Evolutionary conservation across 2,797 vertebrate genomes (phyloP).

Genomic region (Chelonia mydas): DNA sequence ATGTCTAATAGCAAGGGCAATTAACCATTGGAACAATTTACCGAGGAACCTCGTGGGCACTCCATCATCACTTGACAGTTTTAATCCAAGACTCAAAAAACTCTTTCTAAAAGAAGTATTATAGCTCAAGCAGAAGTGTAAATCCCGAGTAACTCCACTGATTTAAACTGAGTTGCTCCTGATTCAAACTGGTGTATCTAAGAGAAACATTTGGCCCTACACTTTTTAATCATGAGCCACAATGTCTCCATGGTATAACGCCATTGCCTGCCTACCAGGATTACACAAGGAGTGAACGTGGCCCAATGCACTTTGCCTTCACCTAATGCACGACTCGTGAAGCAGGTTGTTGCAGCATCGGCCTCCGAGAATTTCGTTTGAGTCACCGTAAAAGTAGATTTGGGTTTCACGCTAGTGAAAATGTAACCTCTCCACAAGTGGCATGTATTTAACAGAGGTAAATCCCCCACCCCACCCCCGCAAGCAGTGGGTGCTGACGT

Average conservation of each 20-base stretch:
- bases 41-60: background rate
- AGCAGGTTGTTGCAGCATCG: background rate
- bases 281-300: background rate
- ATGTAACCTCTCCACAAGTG: background rate
- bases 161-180: background rate
- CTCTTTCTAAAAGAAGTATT: background rate
- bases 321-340: background rate
- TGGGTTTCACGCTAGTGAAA: background rate
- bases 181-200: background rate
- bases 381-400: background rate
- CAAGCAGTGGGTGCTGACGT: background rate
- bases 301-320: background rate
- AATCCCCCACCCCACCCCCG: background rate
- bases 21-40: background rate
- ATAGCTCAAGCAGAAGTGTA: background rate
- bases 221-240: background rate
- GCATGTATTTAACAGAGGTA: background rate
- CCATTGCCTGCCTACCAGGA: background rate
- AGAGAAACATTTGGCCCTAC: background rate
- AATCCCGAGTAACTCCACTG: background rate
- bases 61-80: background rate
- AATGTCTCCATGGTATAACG: background rate
- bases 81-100: too few species aligned
- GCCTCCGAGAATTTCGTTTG: background rate
- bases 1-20: background rate